Evolutionary conservation across 2,797 vertebrate species (phyloP), one percentile per base, ranked within the genome.

Genomic region (Salarias fasciatus): DNA sequence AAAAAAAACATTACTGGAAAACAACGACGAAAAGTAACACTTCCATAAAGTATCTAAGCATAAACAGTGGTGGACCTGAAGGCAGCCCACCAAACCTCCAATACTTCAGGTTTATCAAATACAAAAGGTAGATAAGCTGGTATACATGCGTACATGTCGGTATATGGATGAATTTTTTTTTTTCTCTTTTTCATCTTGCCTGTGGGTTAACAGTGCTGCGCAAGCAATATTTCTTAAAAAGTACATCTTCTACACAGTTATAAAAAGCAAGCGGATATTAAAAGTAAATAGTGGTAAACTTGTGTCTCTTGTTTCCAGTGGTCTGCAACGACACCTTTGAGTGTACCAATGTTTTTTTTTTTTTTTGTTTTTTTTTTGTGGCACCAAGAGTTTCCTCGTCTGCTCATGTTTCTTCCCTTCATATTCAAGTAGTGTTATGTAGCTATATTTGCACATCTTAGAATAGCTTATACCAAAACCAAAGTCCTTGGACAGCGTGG

Each of bases 391-490:
- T 75, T 83, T 71, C 49, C 63, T 84, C 74, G 56, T 77, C 86
- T 82, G 72, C 76, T 81, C 63, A 67, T 57, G 59, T 69, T 77
- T 86, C 86, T 91, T 88, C 83, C 80, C 84, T 91, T 90, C 83
- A 90, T 92, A 86, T 94, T 94, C 92, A 94, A 93, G 93, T 94
- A 91, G 85, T 88, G 83, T 89, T 83, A 83, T 89, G 88, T 88
- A 77, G 80, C 80, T 86, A 81, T 90, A 83, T 86, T 88, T 90
- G 86, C 83, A 89, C 87, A 85, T 90, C 72, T 83, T 85, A 83
- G 81, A 91, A 92, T 93, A 93, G 91, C 92, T 93, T 93, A 93
- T 91, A 90, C 87, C 83, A 85, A 91, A 90, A 24, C 91, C 79
- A 82, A 85, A 82, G 84, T 77, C 79, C 84, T 84, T 78, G 73